phyloP scores from a whole-genome alignment of 2,888 invertebrate genomes.

The Ochlodes sylvanus region DNA sequence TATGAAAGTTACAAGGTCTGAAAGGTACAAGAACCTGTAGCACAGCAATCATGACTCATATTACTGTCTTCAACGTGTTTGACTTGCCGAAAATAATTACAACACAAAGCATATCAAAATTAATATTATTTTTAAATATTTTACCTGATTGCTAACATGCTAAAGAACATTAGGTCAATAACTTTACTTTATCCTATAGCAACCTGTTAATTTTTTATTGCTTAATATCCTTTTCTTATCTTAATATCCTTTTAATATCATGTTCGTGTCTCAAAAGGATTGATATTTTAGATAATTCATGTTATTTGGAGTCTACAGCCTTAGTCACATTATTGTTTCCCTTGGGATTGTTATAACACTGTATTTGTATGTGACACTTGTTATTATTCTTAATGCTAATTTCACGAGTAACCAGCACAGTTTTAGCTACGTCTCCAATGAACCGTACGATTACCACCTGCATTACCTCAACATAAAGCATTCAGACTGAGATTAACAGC shows the following conservation, averaged over 20 bases:
- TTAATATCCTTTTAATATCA: background rate
- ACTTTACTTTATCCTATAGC: no score
- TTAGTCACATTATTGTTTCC: no score
- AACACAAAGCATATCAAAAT: background rate
- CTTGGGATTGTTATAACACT: no score
- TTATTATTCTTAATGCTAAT: no score
- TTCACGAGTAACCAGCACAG: background rate
- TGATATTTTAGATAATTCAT: no score
- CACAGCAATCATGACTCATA: background rate
- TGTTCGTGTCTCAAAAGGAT: no score
- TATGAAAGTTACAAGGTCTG: conserved; percentile 4
- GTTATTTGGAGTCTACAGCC: no score
- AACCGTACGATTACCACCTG: background rate
- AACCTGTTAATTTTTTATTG: no score
- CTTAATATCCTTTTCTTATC: background rate
- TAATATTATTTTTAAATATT: no score
- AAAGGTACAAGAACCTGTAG: background rate
- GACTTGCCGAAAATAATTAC: background rate
- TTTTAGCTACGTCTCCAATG: background rate
- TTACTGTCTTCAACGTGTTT: background rate
- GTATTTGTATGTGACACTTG: no score
- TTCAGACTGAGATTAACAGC: background rate
- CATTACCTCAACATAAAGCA: background rate
- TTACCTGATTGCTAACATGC: no score
- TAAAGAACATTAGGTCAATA: no score